These are phyloP conservation scores for Cryptomyrus ogoouensis DNA, from an alignment of 2,113 vertebrate genomes.

Conservation along the genomic window DNA sequence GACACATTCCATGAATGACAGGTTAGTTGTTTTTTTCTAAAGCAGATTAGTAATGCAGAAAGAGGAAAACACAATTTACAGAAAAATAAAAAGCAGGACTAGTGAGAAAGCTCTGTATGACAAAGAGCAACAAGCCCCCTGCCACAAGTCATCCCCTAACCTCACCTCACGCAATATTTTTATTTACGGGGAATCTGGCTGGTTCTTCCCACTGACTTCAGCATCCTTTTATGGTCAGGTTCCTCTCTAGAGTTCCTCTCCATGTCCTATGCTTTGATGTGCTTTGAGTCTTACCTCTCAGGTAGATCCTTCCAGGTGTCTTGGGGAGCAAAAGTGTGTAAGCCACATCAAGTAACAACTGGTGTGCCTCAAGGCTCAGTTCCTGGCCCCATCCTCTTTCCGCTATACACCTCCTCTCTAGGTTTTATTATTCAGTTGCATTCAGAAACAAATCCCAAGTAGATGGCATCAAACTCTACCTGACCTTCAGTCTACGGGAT, in stretches of 20 bases:
- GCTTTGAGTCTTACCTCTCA: not conserved
- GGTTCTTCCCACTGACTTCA: not conserved
- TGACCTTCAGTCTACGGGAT: not conserved
- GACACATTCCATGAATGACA: constrained; percentile 99
- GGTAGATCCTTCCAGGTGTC: not conserved
- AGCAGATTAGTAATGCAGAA: constrained; percentile 99
- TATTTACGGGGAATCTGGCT: not conserved
- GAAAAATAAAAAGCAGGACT: constrained; percentile 85
- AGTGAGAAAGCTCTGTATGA: constrained; percentile 70
- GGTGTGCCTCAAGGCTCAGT: not conserved
- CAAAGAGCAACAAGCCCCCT: not conserved
- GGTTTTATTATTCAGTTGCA: not conserved
- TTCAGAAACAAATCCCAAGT: not conserved
- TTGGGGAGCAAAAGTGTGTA: not conserved
- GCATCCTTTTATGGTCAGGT: not conserved
- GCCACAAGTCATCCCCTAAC: not conserved
- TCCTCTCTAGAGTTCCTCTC: not conserved
- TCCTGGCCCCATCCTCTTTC: not conserved
- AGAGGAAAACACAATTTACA: constrained; percentile 93
- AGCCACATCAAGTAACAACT: not conserved
- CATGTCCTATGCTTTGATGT: not conserved
- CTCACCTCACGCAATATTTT: not conserved
- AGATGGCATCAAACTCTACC: not conserved
- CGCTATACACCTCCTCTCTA: not conserved
- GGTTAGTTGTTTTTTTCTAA: constrained; percentile 85